Evolutionary conservation across 2,888 invertebrate species (phyloP).

Genomic region (Tanypteryx hageni): DNA sequence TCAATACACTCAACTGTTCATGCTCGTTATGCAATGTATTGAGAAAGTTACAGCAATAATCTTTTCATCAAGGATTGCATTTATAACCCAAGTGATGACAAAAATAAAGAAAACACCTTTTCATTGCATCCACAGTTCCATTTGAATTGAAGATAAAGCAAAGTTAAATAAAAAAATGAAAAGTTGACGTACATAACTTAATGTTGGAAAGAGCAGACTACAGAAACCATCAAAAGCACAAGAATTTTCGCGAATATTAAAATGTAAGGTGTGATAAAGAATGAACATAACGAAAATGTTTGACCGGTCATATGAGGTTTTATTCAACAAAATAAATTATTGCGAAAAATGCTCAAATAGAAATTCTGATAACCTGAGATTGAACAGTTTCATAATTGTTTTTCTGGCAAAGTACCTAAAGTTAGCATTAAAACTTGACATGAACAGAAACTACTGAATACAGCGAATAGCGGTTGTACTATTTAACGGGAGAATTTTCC

Average conservation of each 20-base stretch:
- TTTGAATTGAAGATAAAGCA: background rate
- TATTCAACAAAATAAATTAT: background rate
- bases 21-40: background rate
- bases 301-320: background rate
- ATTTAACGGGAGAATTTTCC: too few species aligned
- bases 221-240: background rate
- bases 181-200: background rate
- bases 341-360: background rate
- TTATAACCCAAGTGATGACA: background rate
- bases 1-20: conserved; percentile 32
- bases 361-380: background rate
- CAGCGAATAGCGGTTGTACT: too few species aligned
- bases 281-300: too few species aligned
- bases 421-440: background rate
- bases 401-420: background rate
- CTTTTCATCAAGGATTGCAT: background rate
- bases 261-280: too few species aligned
- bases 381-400: too few species aligned
- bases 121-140: background rate
- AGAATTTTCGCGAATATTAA: too few species aligned
- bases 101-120: conserved; percentile 35
- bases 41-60: background rate
- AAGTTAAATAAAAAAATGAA: background rate
- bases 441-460: too few species aligned
- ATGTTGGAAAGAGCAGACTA: background rate